These are phyloP conservation scores for Eidolon helvum DNA, from an alignment of 2,113 vertebrate species.

Conservation along the genomic window DNA sequence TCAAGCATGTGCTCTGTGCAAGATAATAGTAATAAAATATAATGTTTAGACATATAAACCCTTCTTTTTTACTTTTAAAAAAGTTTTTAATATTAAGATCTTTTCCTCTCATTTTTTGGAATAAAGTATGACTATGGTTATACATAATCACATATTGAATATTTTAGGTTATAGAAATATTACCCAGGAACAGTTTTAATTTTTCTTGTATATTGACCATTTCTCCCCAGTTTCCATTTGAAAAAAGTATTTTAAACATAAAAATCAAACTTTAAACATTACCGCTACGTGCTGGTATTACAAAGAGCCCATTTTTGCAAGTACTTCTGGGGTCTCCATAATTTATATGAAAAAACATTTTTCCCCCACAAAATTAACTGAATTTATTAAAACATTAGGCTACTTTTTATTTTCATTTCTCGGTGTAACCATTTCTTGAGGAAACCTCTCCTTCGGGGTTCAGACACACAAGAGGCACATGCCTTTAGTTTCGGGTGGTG, in stretches of 20 bases:
- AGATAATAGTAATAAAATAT: neutral
- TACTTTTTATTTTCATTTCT: neutral
- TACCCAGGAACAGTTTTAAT: neutral
- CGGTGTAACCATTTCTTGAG: no score
- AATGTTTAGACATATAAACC: neutral
- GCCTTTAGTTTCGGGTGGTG: accelerated
- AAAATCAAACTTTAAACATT: neutral
- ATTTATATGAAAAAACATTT: neutral
- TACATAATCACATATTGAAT: neutral
- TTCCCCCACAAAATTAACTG: neutral
- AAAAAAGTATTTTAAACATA: neutral
- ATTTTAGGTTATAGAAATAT: neutral
- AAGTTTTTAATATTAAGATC: neutral
- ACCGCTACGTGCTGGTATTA: neutral
- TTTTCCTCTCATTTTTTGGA: conserved; percentile 20
- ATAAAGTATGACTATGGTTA: neutral
- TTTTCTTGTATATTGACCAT: neutral
- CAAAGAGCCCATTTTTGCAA: neutral
- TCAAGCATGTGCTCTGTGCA: neutral
- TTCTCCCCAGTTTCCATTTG: neutral
- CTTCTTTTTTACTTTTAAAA: neutral
- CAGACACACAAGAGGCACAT: neutral
- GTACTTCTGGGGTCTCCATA: neutral
- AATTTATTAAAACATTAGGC: neutral
- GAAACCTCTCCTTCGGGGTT: neutral